Evolutionary conservation across 2,797 vertebrate genomes (phyloP).

Genomic region (Sylvia borin): DNA sequence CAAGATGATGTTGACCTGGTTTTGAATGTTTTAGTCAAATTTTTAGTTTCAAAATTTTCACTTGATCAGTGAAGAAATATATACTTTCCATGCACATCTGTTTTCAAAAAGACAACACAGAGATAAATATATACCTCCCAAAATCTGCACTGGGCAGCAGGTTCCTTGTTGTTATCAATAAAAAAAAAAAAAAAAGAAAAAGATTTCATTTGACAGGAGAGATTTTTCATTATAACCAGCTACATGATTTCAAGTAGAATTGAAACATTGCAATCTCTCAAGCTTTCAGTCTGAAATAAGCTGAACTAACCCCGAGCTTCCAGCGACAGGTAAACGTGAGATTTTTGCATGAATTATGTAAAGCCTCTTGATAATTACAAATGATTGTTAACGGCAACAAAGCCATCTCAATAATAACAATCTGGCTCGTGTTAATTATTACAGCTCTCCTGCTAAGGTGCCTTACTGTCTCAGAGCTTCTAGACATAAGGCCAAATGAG

Average conservation of each 20-base stretch:
- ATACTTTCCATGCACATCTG: background rate
- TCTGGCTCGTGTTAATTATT: constrained; percentile 29
- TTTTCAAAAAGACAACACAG: background rate
- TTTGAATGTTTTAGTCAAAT: background rate
- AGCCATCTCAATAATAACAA: background rate
- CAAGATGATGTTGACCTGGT: background rate
- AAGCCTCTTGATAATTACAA: constrained; percentile 42
- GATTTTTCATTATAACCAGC: background rate
- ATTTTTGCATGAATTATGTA: background rate
- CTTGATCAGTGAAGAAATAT: background rate
- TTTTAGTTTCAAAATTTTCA: background rate
- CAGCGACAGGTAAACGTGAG: background rate
- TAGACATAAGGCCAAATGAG: background rate
- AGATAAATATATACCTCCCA: background rate
- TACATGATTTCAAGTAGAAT: background rate
- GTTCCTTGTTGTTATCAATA: background rate
- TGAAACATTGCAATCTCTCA: background rate
- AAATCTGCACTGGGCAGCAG: background rate
- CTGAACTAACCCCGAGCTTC: background rate
- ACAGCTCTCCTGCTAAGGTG: constrained; percentile 28
- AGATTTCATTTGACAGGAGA: background rate
- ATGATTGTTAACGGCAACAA: background rate
- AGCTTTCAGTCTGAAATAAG: background rate
- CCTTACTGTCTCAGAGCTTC: background rate
- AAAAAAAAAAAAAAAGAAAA: too few species aligned